Evolutionary conservation across 2,113 vertebrate genomes (phyloP).

Genomic region (Theristicus caerulescens): DNA sequence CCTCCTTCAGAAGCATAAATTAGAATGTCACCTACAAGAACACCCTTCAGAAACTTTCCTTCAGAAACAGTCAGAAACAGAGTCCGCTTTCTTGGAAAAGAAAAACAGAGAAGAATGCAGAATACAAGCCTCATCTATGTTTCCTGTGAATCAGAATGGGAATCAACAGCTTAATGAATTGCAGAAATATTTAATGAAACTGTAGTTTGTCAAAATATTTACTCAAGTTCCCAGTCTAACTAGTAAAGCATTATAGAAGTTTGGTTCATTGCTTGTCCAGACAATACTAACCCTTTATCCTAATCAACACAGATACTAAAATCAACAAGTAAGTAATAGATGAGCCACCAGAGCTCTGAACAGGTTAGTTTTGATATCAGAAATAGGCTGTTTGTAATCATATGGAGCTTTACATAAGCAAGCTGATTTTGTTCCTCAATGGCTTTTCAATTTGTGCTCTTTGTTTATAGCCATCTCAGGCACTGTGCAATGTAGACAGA

Average conservation of each 20-base stretch:
- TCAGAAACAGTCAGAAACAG: background rate
- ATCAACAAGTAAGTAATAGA: background rate
- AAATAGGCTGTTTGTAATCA: background rate
- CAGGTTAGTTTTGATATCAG: background rate
- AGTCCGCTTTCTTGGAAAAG: background rate
- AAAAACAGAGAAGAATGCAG: background rate
- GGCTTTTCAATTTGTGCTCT: background rate
- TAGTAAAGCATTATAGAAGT: background rate
- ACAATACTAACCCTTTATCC: background rate
- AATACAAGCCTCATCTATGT: background rate
- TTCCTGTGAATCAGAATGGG: background rate
- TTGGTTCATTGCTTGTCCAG: background rate
- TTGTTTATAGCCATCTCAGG: background rate
- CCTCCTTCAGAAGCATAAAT: conserved; percentile 35
- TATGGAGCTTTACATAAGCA: background rate
- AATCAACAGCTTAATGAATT: background rate
- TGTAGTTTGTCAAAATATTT: background rate
- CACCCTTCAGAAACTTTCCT: conserved; percentile 32
- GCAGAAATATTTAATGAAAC: background rate
- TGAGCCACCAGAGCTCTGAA: background rate
- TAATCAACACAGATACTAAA: background rate
- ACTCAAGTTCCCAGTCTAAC: background rate
- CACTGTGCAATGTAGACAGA: background rate
- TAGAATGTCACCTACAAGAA: conserved; percentile 44
- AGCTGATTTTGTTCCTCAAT: background rate